Base-by-base conservation (phyloP, 2,113 vertebrate species). In the Gnathonemus longibarbis region DNA sequence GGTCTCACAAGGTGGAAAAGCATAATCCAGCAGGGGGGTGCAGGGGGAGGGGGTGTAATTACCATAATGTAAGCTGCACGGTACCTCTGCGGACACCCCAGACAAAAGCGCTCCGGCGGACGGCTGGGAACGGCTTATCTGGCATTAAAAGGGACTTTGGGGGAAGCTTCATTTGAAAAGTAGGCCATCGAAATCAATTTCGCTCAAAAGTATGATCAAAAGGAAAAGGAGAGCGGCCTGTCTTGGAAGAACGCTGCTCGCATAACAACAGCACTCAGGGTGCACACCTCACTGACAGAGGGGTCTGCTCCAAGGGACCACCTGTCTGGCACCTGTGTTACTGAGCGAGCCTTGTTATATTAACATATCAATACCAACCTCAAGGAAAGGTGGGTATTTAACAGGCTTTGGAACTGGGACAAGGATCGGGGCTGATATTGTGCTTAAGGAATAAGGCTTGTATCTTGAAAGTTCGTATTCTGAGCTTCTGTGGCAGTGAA, bases 111-210 rank as follows among this genome's bases (percentile, higher is more conserved):
- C 48, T 62, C 8, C 21, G 4, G 56, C 1, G 35, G 87, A 62
- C 49, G 52, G 31, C 87, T 88, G 87, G 42, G 56, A 88, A 45
- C 87, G 53, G 87, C 87, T 88, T 88, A 88, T 88, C 87, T 62
- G 56, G 87, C 87, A 88, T 88, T 88, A 88, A 66, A 88, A 62
- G 35, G 21, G 87, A 56, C 87, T 88, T 88, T 66, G 52, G 62
- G 31, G 31, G 53, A n/a, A 62, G 87, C 87, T 62, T 24, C 17
- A 88, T 88, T 58, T 66, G 56, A 31, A 62, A 88, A 88, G 35
- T 45, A 88, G 87, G 56, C 53, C 53, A 62, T 62, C 87, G 2
- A 62, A 88, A 88, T 62, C 53, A 88, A 88, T 88, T 62, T 62
- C 56, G n/a, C 87, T 58, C 87, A 88, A 58, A 58, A 62, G 56